These are phyloP conservation scores for Eulemur macaco DNA, from an alignment of 2,113 vertebrate species.

Conservation along the genomic window DNA sequence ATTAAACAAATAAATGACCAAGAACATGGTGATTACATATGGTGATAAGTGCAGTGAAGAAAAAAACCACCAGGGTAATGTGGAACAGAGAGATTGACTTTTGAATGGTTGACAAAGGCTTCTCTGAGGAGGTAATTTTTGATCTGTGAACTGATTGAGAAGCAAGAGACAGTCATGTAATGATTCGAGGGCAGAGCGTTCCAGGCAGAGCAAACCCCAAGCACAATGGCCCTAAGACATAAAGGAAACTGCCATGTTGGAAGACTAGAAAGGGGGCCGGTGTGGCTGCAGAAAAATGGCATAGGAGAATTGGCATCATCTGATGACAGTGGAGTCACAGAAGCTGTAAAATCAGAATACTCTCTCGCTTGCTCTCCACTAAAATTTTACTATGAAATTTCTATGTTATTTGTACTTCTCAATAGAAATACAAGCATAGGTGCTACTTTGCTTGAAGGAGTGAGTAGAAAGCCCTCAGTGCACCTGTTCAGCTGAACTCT, in stretches of 20 bases:
- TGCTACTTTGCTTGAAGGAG: not conserved
- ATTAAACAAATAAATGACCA: not conserved
- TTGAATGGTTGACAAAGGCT: not conserved
- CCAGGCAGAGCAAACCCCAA: not conserved
- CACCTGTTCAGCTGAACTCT: not conserved
- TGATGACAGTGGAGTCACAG: not conserved
- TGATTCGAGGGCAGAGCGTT: not conserved
- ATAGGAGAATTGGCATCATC: not conserved
- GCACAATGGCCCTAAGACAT: not conserved
- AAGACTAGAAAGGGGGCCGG: not conserved
- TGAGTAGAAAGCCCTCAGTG: not conserved
- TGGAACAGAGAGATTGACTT: not conserved
- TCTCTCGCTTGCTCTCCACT: not conserved
- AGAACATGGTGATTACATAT: not conserved
- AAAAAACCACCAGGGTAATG: not conserved
- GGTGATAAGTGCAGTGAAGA: not conserved
- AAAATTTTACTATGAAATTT: not conserved
- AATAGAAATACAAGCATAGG: not conserved
- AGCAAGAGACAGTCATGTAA: not conserved
- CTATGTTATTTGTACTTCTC: not conserved
- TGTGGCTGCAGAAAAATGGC: not conserved
- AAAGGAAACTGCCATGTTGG: not conserved
- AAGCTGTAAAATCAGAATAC: not conserved
- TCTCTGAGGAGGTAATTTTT: not conserved
- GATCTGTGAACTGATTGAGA: not conserved